phyloP scores from a whole-genome alignment of 1,140 invertebrate genomes.

The Drosophila sproati region DNA sequence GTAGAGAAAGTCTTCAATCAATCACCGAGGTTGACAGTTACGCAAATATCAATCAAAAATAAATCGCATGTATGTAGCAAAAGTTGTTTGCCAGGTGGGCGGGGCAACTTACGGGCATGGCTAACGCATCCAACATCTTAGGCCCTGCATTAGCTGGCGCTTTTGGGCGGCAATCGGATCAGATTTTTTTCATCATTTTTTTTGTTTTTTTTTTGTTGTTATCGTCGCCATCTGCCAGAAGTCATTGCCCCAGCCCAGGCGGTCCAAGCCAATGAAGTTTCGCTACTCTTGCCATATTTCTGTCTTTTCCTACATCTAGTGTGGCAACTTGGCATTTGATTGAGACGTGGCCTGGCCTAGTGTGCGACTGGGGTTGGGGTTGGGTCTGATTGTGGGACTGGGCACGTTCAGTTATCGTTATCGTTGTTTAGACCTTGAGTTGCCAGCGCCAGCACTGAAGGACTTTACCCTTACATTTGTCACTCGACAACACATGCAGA shows the following conservation, averaged over 20 bases:
- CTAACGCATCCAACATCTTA: constrained; percentile 32
- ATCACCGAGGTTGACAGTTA: constrained; percentile 77
- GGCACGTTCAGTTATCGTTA: constrained; percentile 33
- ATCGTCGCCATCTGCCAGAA: constrained; percentile 20
- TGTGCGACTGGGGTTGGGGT: not conserved
- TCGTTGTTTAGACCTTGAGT: constrained; percentile 27
- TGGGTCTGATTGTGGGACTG: not conserved
- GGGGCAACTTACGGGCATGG: constrained; percentile 4
- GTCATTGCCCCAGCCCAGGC: constrained; percentile 19
- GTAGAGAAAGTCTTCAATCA: constrained; percentile 71
- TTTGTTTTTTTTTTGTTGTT: no score
- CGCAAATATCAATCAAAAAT: constrained; percentile 81
- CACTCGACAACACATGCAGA: constrained; percentile 24
- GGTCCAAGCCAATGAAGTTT: constrained; percentile 6
- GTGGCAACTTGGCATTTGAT: constrained; percentile 48
- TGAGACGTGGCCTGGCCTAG: constrained; percentile 7
- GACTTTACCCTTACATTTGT: constrained; percentile 37
- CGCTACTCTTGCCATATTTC: constrained; percentile 22
- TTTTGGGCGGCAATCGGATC: constrained; percentile 18
- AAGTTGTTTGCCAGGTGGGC: constrained; percentile 65
- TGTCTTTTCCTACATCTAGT: constrained; percentile 42
- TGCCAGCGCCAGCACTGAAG: constrained; percentile 15
- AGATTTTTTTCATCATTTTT: constrained; percentile 18
- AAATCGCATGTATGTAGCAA: constrained; percentile 76
- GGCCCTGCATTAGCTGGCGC: constrained; percentile 38